These are phyloP conservation scores for Toxotes lorentzi DNA, from an alignment of 2,797 vertebrate species.

Conservation along the genomic window DNA sequence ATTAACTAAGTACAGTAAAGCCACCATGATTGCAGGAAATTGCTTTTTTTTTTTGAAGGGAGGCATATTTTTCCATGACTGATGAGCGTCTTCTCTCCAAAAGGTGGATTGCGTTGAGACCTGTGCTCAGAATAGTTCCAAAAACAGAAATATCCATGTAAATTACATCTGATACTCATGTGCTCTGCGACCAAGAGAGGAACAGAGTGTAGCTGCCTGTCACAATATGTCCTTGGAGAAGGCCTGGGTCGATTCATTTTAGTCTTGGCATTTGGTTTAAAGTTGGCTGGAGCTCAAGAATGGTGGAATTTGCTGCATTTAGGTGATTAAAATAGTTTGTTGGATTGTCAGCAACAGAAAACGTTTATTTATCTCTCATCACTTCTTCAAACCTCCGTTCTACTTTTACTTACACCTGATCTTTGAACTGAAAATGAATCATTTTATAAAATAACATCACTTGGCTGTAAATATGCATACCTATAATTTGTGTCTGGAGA, in stretches of 20 bases:
- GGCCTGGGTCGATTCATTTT: constrained; percentile 52
- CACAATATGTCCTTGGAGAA: constrained; percentile 65
- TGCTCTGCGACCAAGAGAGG: constrained; percentile 38
- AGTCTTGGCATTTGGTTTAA: constrained; percentile 33
- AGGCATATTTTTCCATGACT: constrained; percentile 72
- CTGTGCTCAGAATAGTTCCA: constrained; percentile 42
- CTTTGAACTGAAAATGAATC: background rate
- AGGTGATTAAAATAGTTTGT: constrained; percentile 21
- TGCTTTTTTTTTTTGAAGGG: constrained; percentile 51
- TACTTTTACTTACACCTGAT: background rate
- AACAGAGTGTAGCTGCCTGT: constrained; percentile 49
- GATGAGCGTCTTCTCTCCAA: constrained; percentile 51
- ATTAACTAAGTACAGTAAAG: constrained; percentile 76
- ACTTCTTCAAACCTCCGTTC: background rate
- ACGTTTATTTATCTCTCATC: constrained; percentile 2
- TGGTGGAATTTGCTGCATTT: constrained; percentile 37
- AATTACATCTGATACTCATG: constrained; percentile 53
- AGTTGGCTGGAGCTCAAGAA: constrained; percentile 39
- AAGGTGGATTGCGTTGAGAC: constrained; percentile 58
- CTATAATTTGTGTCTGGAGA: too few species aligned
- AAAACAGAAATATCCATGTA: constrained; percentile 53
- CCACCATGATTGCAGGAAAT: constrained; percentile 75
- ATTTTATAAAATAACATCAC: background rate
- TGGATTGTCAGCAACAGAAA: constrained; percentile 1
- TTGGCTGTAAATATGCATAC: background rate